Percentiles rank a stretch among this genome's conserved stretches.
phyloP scores from a whole-genome alignment of 64 coral and sea anemone genomes.

The Anthopleura sola region DNA sequence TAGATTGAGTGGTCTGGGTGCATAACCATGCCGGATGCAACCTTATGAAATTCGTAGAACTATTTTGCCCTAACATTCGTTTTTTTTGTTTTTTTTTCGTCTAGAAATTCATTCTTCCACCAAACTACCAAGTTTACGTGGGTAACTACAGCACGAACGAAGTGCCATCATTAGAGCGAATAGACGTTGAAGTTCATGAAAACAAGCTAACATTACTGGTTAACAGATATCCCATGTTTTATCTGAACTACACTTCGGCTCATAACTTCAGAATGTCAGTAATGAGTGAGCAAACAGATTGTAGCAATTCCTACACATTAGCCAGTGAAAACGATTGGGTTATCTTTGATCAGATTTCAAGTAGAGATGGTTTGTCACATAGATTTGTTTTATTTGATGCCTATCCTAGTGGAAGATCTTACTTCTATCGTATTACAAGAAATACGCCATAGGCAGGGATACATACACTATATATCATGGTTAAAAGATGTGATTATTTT shows the following conservation, averaged over 20 bases:
- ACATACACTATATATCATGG: too few species aligned
- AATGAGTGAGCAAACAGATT: not conserved
- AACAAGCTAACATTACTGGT: not conserved
- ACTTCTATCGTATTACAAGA: slow-evolving; percentile 7
- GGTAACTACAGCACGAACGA: slow-evolving; percentile 36
- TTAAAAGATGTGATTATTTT: too few species aligned
- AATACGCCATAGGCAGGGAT: not conserved
- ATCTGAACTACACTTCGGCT: slow-evolving; percentile 50
- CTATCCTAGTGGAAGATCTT: slow-evolving; percentile 41
- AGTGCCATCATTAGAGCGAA: not conserved
- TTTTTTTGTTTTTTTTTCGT: not conserved
- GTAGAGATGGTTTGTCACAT: slow-evolving; percentile 40
- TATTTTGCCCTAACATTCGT: too few species aligned
- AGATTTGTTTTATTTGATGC: slow-evolving; percentile 59
- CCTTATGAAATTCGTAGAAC: too few species aligned
- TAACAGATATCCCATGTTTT: not conserved
- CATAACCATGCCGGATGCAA: too few species aligned
- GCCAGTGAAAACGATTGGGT: slow-evolving; percentile 44
- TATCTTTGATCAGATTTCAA: slow-evolving; percentile 47
- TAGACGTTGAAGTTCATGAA: not conserved
- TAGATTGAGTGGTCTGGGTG: too few species aligned
- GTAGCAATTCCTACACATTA: not conserved
- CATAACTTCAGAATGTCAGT: slow-evolving; percentile 41
- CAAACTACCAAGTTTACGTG: slow-evolving; percentile 26
- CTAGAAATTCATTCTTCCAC: slow-evolving; percentile 31